A percentile compares a stretch with the other conserved stretches of the same genome.
Evolutionary conservation across 1,140 invertebrate genomes (phyloP).

Genomic region (Polyergus mexicanus): DNA sequence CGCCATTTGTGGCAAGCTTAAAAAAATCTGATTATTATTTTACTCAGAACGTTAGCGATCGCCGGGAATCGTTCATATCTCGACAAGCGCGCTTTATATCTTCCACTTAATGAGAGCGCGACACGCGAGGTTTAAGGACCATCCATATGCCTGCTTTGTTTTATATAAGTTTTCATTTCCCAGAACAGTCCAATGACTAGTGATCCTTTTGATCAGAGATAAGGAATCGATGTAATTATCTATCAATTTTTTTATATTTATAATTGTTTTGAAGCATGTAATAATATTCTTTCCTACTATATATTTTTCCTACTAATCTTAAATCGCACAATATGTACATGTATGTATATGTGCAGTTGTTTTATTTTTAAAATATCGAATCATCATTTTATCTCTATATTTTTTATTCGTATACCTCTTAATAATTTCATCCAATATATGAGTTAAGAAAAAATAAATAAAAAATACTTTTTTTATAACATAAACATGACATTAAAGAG

Average conservation of each 20-base stretch:
- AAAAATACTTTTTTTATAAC: slow-evolving; percentile 10
- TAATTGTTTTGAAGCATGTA: not conserved
- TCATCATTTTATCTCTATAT: not conserved
- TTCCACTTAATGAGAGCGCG: slow-evolving; percentile 71
- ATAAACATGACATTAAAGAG: slow-evolving; percentile 17
- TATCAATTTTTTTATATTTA: not conserved
- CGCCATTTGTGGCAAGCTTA: slow-evolving; percentile 6
- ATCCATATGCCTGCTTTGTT: slow-evolving; percentile 65
- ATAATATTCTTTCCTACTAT: not conserved
- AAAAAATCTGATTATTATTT: slow-evolving; percentile 71
- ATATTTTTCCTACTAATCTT: not conserved
- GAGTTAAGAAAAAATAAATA: not conserved
- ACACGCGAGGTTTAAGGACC: slow-evolving; percentile 74
- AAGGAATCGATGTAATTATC: not conserved
- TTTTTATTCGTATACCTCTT: not conserved
- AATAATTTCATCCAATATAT: too few species aligned
- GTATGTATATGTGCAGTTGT: too few species aligned
- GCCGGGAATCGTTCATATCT: slow-evolving; percentile 66
- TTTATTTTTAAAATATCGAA: slow-evolving; percentile 5
- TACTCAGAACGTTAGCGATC: slow-evolving; percentile 70
- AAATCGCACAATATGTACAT: not conserved
- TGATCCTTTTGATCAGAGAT: slow-evolving; percentile 7
- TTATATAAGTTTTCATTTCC: slow-evolving; percentile 67
- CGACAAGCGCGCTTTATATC: slow-evolving; percentile 71
- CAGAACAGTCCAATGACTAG: slow-evolving; percentile 39